Percentiles rank a stretch among this genome's conserved stretches.
These are phyloP conservation scores for Trichopria drosophilae DNA, from an alignment of 2,888 invertebrate genomes.

Conservation along the genomic window DNA sequence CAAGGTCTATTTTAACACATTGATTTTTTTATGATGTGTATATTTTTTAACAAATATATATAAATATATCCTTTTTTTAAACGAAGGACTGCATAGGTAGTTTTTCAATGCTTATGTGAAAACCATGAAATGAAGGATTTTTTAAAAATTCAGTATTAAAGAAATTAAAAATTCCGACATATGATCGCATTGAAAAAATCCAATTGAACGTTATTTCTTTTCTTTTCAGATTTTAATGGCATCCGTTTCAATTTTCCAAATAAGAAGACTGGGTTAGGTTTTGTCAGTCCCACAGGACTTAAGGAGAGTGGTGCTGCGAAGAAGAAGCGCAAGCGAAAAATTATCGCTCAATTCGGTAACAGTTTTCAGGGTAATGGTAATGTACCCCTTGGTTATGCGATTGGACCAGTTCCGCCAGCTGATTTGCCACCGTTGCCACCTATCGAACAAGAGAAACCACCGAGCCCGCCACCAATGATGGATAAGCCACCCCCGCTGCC, in stretches of 20 bases:
- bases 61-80: no score
- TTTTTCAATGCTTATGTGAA: no score
- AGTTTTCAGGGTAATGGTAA: slow-evolving; percentile 52
- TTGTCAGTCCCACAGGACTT: slow-evolving; percentile 45
- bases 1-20: no score
- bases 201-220: neutral
- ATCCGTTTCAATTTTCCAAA: slow-evolving; percentile 57
- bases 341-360: slow-evolving; percentile 56
- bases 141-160: no score
- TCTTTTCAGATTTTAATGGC: slow-evolving; percentile 50
- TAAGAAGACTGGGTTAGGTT: slow-evolving; percentile 54
- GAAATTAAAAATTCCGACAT: no score
- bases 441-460: slow-evolving; percentile 46
- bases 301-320: slow-evolving; percentile 66
- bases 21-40: no score
- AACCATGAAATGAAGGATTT: no score
- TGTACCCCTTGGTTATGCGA: no score
- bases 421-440: slow-evolving; percentile 62
- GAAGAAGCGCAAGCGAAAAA: slow-evolving; percentile 77
- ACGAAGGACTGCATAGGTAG: no score
- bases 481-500: slow-evolving; percentile 40
- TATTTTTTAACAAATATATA: no score
- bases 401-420: no score
- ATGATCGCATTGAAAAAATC: neutral
- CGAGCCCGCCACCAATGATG: slow-evolving; percentile 58